Conservation (phyloP, 2,888 invertebrate genomes). For the Lepidonotus clava region DNA sequence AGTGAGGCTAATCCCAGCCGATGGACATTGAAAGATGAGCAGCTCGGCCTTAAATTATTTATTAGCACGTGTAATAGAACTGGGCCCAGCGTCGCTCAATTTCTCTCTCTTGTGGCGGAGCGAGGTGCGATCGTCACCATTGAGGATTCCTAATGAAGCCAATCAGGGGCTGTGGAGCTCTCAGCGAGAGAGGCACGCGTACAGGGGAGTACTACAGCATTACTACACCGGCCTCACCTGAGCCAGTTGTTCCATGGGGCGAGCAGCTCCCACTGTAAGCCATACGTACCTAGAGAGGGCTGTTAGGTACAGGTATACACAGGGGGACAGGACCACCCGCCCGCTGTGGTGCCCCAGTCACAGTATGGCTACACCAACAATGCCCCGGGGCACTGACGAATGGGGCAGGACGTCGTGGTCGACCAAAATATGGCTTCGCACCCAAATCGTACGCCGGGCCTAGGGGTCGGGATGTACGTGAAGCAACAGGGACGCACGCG, state of each 20-base stretch:
- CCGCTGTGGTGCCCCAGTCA: neutral
- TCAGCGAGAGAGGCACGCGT: neutral
- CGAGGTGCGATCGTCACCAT: conserved; percentile 32
- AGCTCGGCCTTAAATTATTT: conserved; percentile 52
- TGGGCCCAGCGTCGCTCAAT: conserved; percentile 44
- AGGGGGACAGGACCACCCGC: neutral
- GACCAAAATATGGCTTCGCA: conserved; percentile 13
- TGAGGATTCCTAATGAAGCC: conserved; percentile 51
- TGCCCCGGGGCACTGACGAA: neutral
- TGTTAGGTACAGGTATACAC: neutral
- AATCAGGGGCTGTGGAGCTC: conserved; percentile 47
- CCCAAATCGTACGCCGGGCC: neutral
- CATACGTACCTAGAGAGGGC: neutral
- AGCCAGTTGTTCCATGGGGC: neutral
- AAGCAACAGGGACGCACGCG: neutral
- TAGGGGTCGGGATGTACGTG: neutral
- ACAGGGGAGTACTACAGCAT: neutral
- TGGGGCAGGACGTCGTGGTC: neutral
- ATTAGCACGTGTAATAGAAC: conserved; percentile 55
- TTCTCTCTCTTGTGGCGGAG: conserved; percentile 33
- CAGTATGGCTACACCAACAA: conserved; percentile 15
- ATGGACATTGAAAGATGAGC: conserved; percentile 59
- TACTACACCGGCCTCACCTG: neutral
- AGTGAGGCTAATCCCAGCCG: conserved; percentile 54
- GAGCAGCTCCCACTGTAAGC: neutral